Evolutionary conservation across 2,113 vertebrate species (phyloP), one percentile per base, ranked within the genome.

Genomic region (Rhegmatorhina hoffmannsi): DNA sequence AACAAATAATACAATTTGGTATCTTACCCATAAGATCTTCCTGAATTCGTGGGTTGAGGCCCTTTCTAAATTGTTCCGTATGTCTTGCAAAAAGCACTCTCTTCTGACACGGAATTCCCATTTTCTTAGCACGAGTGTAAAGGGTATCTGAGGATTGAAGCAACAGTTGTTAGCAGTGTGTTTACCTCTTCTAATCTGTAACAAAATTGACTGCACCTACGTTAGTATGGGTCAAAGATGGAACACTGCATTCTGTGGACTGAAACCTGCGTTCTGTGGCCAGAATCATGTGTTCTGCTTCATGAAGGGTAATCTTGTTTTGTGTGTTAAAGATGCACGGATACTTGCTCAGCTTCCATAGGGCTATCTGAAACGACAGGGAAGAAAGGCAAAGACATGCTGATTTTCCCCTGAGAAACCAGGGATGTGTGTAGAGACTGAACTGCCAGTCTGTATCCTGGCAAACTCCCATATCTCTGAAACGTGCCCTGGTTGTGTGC

Each of bases 41-140:
- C 1, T 64, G 77, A 97, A 96, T 7, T 47, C 13, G 6, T 19
- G 1, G 1, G 40, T 10, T 53, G 29, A 2, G 31, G 68, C 63
- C 0, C 2, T 11, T n/a, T 77, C 82, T 89, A 97, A 56, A 64
- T 33, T 34, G 36, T 31, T 11, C 96, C 95, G 83, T 43, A 83
- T 73, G 43, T 97, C 96, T 70, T 94, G 28, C 47, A 97, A 64
- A 89, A 97, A 73, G 50, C 7, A 23, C 43, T 95, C 9, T 77
- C 93, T 94, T 66, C 73, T 88, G 49, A 97, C 15, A 0, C 0
- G 7, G 28, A 97, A 89, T 36, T 0, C 0, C 81, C 80, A 94
- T 3, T 0, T 0, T 6, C 3, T 0, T 1, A 0, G 0, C 3
- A 0, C 0, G 1, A 0, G 0, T 2, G 0, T 0, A 11, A 1